phyloP scores from a whole-genome alignment of 2,797 vertebrate species.

The Gastrophryne carolinensis region DNA sequence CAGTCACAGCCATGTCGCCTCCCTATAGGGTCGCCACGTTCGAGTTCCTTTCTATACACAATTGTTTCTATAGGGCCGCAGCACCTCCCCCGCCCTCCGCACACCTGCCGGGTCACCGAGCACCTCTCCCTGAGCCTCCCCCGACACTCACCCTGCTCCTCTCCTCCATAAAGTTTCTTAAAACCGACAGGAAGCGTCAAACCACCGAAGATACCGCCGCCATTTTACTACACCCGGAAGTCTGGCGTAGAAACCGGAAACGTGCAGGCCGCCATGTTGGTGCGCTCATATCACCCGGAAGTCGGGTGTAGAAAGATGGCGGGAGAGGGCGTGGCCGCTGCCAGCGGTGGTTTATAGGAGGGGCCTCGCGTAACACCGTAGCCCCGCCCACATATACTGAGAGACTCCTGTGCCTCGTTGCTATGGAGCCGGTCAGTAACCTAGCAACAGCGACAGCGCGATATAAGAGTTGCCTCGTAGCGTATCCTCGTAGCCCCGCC shows the following conservation, averaged over 20 bases:
- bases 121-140: not conserved
- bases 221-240: slow-evolving; percentile 3
- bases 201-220: not conserved
- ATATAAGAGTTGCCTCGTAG: too few relatives aligned
- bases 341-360: not conserved
- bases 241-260: not conserved
- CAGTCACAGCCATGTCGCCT: too few relatives aligned
- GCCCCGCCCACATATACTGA: too few relatives aligned
- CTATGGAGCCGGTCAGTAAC: too few relatives aligned
- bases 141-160: not conserved
- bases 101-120: not conserved
- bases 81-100: not conserved
- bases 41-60: too few relatives aligned
- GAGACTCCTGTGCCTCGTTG: too few relatives aligned
- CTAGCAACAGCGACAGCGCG: too few relatives aligned
- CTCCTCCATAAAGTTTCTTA: not conserved
- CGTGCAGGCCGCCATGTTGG: not conserved
- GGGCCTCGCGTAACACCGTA: too few relatives aligned
- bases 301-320: too few relatives aligned
- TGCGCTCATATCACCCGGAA: not conserved
- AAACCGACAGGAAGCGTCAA: not conserved
- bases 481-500: too few relatives aligned
- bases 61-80: not conserved
- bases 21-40: too few relatives aligned
- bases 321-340: too few relatives aligned